Evolutionary conservation across 2,888 invertebrate species (phyloP).

Genomic region (Lutraria lutraria): DNA sequence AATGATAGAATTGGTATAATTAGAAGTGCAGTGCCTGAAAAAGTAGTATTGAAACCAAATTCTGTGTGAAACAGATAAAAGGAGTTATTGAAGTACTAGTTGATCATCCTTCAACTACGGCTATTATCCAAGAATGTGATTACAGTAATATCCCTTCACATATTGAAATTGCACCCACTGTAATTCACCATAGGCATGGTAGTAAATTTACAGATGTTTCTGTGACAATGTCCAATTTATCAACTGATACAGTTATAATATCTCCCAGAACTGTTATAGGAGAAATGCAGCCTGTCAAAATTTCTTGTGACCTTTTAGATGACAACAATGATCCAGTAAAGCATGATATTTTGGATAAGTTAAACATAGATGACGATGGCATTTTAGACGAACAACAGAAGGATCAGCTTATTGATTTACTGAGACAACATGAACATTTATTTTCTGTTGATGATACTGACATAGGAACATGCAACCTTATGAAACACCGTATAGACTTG

Average conservation of each 20-base stretch:
- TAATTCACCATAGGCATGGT: constrained; percentile 39
- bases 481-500: constrained; percentile 40
- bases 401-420: neutral
- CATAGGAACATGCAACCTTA: constrained; percentile 28
- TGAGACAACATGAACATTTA: constrained; percentile 30
- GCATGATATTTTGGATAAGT: neutral
- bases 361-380: neutral
- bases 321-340: neutral
- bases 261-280: constrained; percentile 51
- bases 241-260: constrained; percentile 54
- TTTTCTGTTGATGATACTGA: constrained; percentile 31
- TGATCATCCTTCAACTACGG: constrained; percentile 49
- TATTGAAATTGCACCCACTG: constrained; percentile 52
- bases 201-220: constrained; percentile 26
- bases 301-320: neutral
- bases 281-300: constrained; percentile 57
- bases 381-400: neutral
- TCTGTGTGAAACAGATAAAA: neutral
- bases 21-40: constrained; percentile 37
- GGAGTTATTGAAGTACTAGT: constrained; percentile 51
- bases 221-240: constrained; percentile 50
- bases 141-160: constrained; percentile 34
- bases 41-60: constrained; percentile 53
- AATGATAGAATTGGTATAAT: constrained; percentile 53
- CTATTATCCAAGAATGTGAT: constrained; percentile 51